These are phyloP conservation scores for Megaustenia siamemsis DNA, from an alignment of 2,888 invertebrate genomes.

Conservation along the genomic window DNA sequence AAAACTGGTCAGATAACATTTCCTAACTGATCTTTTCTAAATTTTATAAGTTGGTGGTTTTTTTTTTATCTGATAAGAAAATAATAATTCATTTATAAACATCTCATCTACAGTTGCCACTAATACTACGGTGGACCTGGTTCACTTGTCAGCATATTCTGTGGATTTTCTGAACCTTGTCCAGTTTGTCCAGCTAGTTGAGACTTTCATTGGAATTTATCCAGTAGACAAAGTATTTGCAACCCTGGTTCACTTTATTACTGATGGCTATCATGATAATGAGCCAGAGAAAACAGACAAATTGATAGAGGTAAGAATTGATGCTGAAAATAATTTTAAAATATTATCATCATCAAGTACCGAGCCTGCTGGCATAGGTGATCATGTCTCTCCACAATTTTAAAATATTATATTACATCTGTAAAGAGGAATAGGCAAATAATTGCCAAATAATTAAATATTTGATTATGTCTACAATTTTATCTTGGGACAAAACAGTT, in stretches of 20 bases:
- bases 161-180: slow-evolving; percentile 76
- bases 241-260: slow-evolving; percentile 71
- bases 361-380: no score
- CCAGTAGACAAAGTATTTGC: slow-evolving; percentile 68
- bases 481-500: no score
- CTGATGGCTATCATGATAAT: slow-evolving; percentile 77
- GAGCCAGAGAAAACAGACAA: slow-evolving; percentile 78
- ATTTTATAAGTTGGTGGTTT: background rate
- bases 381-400: no score
- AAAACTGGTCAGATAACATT: no score
- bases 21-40: no score
- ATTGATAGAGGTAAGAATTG: slow-evolving; percentile 73
- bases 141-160: slow-evolving; percentile 75
- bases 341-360: no score
- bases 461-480: no score
- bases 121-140: background rate
- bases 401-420: no score
- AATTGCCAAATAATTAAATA: no score
- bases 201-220: slow-evolving; percentile 77
- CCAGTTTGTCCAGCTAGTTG: slow-evolving; percentile 79
- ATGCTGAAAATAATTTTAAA: no score
- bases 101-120: background rate
- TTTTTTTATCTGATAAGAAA: background rate
- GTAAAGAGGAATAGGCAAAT: no score
- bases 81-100: background rate